Evolutionary conservation across 2,888 invertebrate genomes (phyloP).

Genomic region (Subacronicta megacephala): DNA sequence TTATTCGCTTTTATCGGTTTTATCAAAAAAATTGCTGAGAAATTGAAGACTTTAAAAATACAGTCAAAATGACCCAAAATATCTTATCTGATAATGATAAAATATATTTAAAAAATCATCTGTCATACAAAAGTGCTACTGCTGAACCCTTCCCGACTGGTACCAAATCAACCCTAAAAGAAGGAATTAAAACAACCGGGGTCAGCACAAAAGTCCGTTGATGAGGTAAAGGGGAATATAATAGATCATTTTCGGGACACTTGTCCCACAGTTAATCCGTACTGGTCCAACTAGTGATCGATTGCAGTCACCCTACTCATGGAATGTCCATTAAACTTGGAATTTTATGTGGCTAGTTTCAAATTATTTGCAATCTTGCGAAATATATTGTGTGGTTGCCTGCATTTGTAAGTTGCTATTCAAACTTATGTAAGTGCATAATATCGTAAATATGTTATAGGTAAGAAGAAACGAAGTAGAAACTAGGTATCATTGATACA

Average conservation of each 20-base stretch:
- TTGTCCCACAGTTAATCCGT: constrained; percentile 81
- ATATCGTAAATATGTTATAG: constrained; percentile 28
- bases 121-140: constrained; percentile 8
- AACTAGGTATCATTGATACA: neutral
- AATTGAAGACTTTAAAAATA: neutral
- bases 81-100: no score
- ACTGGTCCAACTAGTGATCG: constrained; percentile 72
- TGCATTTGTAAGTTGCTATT: constrained; percentile 9
- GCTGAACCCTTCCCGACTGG: constrained; percentile 44
- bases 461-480: neutral
- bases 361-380: constrained; percentile 42
- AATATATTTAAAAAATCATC: constrained; percentile 1
- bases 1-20: constrained; percentile 25
- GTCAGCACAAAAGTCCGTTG: constrained; percentile 82
- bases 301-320: constrained; percentile 60
- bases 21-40: neutral
- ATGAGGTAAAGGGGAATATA: constrained; percentile 88
- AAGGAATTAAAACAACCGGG: constrained; percentile 85
- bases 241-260: constrained; percentile 88
- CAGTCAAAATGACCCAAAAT: no score
- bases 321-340: constrained; percentile 73
- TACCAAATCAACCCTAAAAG: constrained; percentile 81
- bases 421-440: constrained; percentile 18
- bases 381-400: constrained; percentile 41
- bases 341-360: constrained; percentile 43